Evolutionary conservation across 2,797 vertebrate genomes (phyloP), one percentile per base, ranked within the genome.

Genomic region (Spinus pinus): DNA sequence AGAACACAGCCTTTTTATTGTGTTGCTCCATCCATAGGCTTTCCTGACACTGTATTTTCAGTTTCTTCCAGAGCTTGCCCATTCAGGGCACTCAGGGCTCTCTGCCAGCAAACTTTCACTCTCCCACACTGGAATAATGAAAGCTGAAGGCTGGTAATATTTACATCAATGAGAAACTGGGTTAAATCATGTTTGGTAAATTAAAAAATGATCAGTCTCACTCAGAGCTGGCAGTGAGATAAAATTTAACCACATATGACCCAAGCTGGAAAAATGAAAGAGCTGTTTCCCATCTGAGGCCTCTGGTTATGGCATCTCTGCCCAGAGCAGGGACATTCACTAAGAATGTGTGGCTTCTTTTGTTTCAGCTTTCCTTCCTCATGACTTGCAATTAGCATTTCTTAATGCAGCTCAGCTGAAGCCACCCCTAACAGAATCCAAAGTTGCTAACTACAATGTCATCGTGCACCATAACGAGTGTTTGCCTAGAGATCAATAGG

Each of bases 401-500:
- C 72, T 94, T 60, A 78, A 96, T 95, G 39, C 95, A 91, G 81
- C 80, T 90, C 88, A 69, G 72, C 90, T 92, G 80, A 94, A 94
- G 64, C 41, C 25, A 37, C 90, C 81, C 62, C 85, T 58, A 84
- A 64, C 46, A 90, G 81, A 88, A 93, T 61, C 86, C 9, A 1
- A 90, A 96, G 67, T 92, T 93, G 77, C 94, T 79, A 94, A 93
- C 90, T 86, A 91, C 92, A 93, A 96, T 95, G 88, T 92, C 94
- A 94, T 93, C 81, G 13, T 82, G 80, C 82, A 44, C 70, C 58
- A 1, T 89, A 94, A 94, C 56, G 9, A 96, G 70, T 96, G 95
- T 97, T 97, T 97, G 94, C 93, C 17, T 51, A 91, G 73, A 95
- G 96, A 97, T 97, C 95, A 97, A 96, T 96, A 96, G 96, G 96